Evolutionary conservation across 2,113 vertebrate genomes (phyloP).

Genomic region (Egretta garzetta): DNA sequence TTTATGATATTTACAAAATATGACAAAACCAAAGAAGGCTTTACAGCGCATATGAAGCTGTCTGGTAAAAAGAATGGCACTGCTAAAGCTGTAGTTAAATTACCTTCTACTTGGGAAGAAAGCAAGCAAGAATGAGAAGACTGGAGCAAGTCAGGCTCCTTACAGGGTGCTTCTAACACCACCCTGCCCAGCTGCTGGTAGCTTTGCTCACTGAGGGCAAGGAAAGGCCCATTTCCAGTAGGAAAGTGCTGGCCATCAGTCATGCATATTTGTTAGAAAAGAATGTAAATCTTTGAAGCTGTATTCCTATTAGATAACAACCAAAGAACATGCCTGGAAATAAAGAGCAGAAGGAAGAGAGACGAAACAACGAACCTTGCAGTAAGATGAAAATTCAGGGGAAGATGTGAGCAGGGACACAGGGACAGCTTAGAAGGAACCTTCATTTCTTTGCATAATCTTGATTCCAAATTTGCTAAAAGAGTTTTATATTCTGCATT

Average conservation of each 20-base stretch:
- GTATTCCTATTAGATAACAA: not conserved
- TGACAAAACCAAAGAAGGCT: not conserved
- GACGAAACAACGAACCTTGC: not conserved
- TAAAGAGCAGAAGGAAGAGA: not conserved
- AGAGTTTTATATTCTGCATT: not conserved
- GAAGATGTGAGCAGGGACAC: not conserved
- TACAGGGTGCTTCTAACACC: not conserved
- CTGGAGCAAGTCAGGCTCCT: not conserved
- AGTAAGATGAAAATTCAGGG: not conserved
- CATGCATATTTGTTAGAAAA: not conserved
- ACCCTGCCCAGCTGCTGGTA: not conserved
- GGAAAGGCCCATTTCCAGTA: not conserved
- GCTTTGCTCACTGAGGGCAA: not conserved
- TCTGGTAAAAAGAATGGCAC: not conserved
- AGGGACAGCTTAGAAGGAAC: not conserved
- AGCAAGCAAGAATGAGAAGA: not conserved
- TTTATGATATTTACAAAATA: conserved; percentile 27
- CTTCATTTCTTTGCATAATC: not conserved
- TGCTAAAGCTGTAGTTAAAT: not conserved
- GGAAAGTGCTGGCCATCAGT: not conserved
- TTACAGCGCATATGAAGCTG: not conserved
- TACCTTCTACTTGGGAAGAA: not conserved
- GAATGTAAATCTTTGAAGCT: not conserved
- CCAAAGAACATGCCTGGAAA: not conserved
- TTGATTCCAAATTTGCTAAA: not conserved